phyloP scores from a whole-genome alignment of 2,797 vertebrate genomes.

The Triplophysa bombifrons region DNA sequence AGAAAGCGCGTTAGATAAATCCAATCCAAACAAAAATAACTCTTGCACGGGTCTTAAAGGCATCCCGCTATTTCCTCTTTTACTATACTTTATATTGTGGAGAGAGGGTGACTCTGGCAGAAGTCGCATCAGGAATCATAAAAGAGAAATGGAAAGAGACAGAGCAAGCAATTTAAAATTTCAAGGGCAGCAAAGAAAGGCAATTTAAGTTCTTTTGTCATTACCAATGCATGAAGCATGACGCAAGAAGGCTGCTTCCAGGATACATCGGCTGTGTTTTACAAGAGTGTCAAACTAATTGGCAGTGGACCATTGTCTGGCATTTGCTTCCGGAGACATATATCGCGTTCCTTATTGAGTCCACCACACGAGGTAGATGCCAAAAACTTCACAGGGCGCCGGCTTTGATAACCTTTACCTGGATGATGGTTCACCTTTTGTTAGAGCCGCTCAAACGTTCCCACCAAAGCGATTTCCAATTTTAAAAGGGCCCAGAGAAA shows the following conservation, averaged over 20 bases:
- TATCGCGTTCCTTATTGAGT: slow-evolving; percentile 54
- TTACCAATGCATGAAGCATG: slow-evolving; percentile 71
- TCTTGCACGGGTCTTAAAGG: slow-evolving; percentile 1
- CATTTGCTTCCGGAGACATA: slow-evolving; percentile 62
- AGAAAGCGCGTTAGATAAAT: slow-evolving; percentile 6
- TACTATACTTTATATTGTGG: slow-evolving; percentile 58
- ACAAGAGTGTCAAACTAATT: slow-evolving; percentile 72
- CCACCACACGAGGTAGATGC: slow-evolving; percentile 17
- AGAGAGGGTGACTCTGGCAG: slow-evolving; percentile 53
- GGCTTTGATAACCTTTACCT: slow-evolving; percentile 62
- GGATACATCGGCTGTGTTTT: slow-evolving; percentile 65
- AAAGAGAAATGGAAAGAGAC: slow-evolving; percentile 65
- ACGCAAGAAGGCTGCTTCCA: slow-evolving; percentile 61
- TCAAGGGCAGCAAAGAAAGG: slow-evolving; percentile 50
- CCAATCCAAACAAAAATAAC: slow-evolving; percentile 22
- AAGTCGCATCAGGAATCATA: slow-evolving; percentile 61
- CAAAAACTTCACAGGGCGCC: slow-evolving; percentile 57
- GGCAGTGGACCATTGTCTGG: slow-evolving; percentile 45
- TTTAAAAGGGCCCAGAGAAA: slow-evolving; percentile 43
- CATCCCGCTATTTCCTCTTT: slow-evolving; percentile 25
- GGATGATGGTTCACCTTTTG: slow-evolving; percentile 55
- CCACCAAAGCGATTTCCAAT: slow-evolving; percentile 40
- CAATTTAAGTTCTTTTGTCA: slow-evolving; percentile 67
- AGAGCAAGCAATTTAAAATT: slow-evolving; percentile 65
- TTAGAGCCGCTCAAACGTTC: slow-evolving; percentile 52